These are phyloP conservation scores for Dynastes grantii DNA, from an alignment of 2,888 invertebrate genomes.

Conservation along the genomic window DNA sequence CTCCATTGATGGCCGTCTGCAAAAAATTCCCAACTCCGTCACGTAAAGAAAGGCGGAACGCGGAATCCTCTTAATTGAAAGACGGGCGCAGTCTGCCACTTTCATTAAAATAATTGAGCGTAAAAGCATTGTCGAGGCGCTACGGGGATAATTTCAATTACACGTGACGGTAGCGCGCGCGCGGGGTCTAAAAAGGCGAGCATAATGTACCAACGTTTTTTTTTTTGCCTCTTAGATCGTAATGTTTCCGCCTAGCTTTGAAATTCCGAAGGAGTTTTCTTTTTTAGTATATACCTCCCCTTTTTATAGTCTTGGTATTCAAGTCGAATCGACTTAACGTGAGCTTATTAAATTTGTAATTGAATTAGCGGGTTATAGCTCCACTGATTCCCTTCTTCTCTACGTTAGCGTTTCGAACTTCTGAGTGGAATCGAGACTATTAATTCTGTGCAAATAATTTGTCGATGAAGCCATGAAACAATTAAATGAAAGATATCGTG, in stretches of 20 bases:
- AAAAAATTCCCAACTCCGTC: conserved; percentile 12
- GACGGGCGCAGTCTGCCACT: conserved; percentile 40
- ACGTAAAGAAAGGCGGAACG: conserved; percentile 38
- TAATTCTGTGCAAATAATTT: not conserved
- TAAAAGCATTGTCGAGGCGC: conserved; percentile 42
- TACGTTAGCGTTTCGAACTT: not conserved
- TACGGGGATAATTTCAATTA: conserved; percentile 41
- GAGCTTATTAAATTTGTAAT: conserved; percentile 23
- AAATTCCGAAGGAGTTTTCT: conserved; percentile 11
- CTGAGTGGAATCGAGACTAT: not conserved
- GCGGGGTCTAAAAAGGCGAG: not conserved
- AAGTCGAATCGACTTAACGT: not conserved
- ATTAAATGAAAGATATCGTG: not conserved
- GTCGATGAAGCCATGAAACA: not conserved
- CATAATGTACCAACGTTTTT: not conserved
- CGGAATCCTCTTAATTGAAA: conserved; percentile 38
- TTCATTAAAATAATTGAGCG: conserved; percentile 47
- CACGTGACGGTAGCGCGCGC: conserved; percentile 11
- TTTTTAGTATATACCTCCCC: not conserved
- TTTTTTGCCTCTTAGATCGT: not conserved
- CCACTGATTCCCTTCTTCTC: not conserved
- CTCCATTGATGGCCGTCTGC: not conserved
- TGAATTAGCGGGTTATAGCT: conserved; percentile 14
- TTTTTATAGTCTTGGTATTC: not conserved
- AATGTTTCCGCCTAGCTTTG: conserved; percentile 14